phyloP scores from a whole-genome alignment of 2,113 vertebrate species.

The Hippocampus guttulatus region DNA sequence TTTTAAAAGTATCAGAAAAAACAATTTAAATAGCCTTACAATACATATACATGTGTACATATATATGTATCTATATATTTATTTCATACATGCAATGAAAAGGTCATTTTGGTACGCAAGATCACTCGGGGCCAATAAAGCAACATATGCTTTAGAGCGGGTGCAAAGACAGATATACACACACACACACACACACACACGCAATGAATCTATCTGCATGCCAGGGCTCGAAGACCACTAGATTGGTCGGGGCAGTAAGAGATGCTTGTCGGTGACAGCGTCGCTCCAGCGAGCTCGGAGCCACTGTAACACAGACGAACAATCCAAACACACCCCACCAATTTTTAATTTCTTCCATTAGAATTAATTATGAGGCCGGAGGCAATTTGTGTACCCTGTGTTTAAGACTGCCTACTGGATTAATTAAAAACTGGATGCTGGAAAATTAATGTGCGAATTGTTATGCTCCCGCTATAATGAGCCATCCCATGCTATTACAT shows the following conservation, averaged over 20 bases:
- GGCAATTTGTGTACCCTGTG: constrained; percentile 79
- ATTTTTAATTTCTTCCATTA: constrained; percentile 80
- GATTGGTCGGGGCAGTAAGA: constrained; percentile 61
- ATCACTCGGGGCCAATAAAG: constrained; percentile 22
- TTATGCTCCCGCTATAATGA: constrained; percentile 78
- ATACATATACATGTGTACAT: too few relatives aligned
- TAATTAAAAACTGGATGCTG: constrained; percentile 86
- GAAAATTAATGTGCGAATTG: constrained; percentile 82
- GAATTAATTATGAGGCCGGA: constrained; percentile 82
- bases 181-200: constrained; percentile 15
- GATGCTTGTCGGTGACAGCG: constrained; percentile 75
- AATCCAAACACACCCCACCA: constrained; percentile 77
- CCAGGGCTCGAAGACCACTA: constrained; percentile 31
- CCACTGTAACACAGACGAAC: constrained; percentile 69
- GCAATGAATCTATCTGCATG: constrained; percentile 14
- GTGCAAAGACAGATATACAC: not conserved
- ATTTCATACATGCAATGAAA: constrained; percentile 31
- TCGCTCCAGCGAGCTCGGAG: constrained; percentile 74
- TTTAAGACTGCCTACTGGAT: constrained; percentile 82
- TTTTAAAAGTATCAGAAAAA: too few relatives aligned
- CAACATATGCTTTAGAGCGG: constrained; percentile 11
- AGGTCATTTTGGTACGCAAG: constrained; percentile 48
- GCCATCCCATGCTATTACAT: constrained; percentile 76
- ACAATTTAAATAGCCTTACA: too few relatives aligned
- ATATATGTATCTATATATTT: not conserved